Evolutionary conservation across 2,797 vertebrate species (phyloP), one percentile per base, ranked within the genome.

Genomic region (Hemitrygon akajei): DNA sequence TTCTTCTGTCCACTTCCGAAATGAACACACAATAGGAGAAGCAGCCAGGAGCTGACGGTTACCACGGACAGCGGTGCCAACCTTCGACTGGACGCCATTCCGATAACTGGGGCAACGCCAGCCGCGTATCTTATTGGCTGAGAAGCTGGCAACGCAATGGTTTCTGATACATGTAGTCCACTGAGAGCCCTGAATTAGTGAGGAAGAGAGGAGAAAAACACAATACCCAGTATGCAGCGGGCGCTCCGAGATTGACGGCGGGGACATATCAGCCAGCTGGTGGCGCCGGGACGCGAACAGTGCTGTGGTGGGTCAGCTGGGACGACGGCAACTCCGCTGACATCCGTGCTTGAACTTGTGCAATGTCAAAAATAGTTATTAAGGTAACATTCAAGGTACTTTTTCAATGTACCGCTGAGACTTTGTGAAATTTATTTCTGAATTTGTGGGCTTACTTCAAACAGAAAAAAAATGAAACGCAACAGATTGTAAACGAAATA

Each of bases 1-100:
- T 97, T 97, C 95, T 97, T 97, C 91, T 97, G 97, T 73, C 97
- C 96, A 95, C 96, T 97, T 66, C 97, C 97, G 22, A 95, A 95
- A 7, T 97, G 96, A 93, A 96, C 95, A 94, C 96, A 97, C 87
- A 97, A 94, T 93, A 96, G 66, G 89, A 97, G 94, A 7, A 97
- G 93, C 10, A 97, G 75, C 82, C 97, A 95, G 93, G 96, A 91
- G 40, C 93, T 94, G 63, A 95, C 93, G 0, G 95, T 12, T 80
- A 95, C 94, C 93, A 96, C 95, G 89, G 95, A 95, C 81, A 95
- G 87, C 84, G 82, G 12, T 75, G 94, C 94, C 94, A 95, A 96
- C 82, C 93, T 81, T 94, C 94, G 94, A 80, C 95, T 81, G 94
- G 95, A 95, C 96, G 96, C 96, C 96, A 97, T 97, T 95, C 95